Conservation (phyloP, 2,797 vertebrate genomes). For the Spheniscus humboldti region DNA sequence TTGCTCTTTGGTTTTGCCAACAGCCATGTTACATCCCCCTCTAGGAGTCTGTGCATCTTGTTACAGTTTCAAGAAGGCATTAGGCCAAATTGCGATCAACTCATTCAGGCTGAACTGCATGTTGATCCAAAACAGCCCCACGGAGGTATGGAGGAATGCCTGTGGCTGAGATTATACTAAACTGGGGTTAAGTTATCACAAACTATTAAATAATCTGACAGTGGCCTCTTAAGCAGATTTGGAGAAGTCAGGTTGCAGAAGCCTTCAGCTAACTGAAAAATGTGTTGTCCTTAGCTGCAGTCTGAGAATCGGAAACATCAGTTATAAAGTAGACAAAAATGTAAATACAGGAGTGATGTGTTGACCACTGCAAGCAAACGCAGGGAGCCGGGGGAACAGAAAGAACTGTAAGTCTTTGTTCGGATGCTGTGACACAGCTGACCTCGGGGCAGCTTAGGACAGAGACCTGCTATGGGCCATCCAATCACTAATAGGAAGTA, state of each 20-base stretch:
- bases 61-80: background rate
- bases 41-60: background rate
- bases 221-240: background rate
- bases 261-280: background rate
- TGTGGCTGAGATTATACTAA: background rate
- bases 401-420: slow-evolving; percentile 33
- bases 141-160: background rate
- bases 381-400: background rate
- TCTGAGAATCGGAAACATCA: background rate
- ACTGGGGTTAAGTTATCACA: background rate
- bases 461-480: background rate
- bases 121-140: background rate
- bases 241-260: background rate
- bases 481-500: background rate
- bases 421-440: background rate
- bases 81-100: background rate
- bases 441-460: background rate
- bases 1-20: background rate
- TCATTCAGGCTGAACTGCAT: background rate
- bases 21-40: background rate
- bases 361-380: background rate
- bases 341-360: background rate
- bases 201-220: background rate
- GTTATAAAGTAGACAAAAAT: slow-evolving; percentile 1
- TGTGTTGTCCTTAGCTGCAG: background rate